A percentile compares a stretch with the other conserved stretches of the same genome.
These are phyloP conservation scores for Flabesymbios commensalis DNA, from an alignment of 2,888 invertebrate genomes.

Conservation along the genomic window DNA sequence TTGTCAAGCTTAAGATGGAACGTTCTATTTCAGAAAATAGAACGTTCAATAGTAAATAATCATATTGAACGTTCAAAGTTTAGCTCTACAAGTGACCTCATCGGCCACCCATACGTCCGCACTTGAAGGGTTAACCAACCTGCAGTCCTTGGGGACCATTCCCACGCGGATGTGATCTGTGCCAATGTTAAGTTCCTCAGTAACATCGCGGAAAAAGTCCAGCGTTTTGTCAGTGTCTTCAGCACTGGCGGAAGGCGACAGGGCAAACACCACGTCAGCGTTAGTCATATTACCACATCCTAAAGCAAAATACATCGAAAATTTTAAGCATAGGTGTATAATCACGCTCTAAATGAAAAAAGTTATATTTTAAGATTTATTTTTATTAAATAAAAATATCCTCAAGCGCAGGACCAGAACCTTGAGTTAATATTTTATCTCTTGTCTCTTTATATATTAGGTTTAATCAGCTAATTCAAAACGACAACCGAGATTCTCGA, in stretches of 20 bases:
- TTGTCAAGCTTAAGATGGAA: no score
- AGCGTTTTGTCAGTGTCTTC: constrained; percentile 21
- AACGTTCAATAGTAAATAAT: no score
- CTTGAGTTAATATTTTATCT: no score
- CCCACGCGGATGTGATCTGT: constrained; percentile 19
- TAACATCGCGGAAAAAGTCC: constrained; percentile 24
- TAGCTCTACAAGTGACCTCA: not conserved
- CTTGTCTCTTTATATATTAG: no score
- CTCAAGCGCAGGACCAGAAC: no score
- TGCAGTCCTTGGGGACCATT: constrained; percentile 29
- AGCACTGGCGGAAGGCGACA: constrained; percentile 13
- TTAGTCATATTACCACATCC: constrained; percentile 16
- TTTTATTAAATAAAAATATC: not conserved
- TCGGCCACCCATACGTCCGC: not conserved
- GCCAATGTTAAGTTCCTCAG: constrained; percentile 14
- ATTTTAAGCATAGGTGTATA: no score
- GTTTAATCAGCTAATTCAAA: no score
- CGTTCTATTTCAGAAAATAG: no score
- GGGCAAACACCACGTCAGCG: constrained; percentile 25
- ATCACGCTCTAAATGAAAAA: no score
- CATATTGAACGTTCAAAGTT: no score
- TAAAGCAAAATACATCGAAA: no score
- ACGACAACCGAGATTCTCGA: no score
- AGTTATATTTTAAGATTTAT: not conserved
- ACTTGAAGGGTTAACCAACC: not conserved